Evolutionary conservation across 1,140 invertebrate species (phyloP).

Genomic region (Brachionus rotundiformis): DNA sequence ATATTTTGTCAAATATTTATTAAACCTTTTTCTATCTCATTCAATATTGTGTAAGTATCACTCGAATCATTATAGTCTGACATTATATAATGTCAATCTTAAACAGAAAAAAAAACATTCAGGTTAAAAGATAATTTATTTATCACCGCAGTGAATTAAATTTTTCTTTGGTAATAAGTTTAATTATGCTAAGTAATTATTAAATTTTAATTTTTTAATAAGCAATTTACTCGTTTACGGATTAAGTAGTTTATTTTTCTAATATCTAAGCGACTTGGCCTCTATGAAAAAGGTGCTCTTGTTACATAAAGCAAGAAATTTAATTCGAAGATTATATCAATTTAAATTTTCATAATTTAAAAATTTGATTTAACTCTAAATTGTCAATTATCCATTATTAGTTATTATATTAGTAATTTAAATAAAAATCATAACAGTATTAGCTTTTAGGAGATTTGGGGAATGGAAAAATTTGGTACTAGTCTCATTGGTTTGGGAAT

Average conservation of each 20-base stretch:
- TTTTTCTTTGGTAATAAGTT: neutral
- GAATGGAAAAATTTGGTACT: too few species aligned
- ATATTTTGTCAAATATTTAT: constrained; percentile 2
- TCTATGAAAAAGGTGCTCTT: neutral
- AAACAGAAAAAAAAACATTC: neutral
- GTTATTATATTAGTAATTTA: too few species aligned
- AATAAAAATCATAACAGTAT: too few species aligned
- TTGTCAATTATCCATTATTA: too few species aligned
- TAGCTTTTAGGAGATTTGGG: too few species aligned
- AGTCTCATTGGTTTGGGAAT: too few species aligned
- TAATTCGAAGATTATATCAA: neutral
- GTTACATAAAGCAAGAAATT: neutral
- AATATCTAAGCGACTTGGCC: constrained; percentile 26
- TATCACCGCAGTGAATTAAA: neutral
- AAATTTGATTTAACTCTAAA: too few species aligned
- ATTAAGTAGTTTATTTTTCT: neutral
- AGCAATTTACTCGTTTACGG: neutral
- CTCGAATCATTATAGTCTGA: constrained; percentile 19
- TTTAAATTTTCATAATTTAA: neutral
- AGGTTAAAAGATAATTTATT: neutral
- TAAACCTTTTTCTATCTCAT: constrained; percentile 22
- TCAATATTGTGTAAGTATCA: neutral
- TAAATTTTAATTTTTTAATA: neutral
- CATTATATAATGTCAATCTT: neutral
- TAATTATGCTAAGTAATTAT: constrained; percentile 17